A percentile compares a stretch with the other conserved stretches of the same genome.
These are phyloP conservation scores for Sigmodon hispidus DNA, from an alignment of 2,113 vertebrate species.

Conservation along the genomic window DNA sequence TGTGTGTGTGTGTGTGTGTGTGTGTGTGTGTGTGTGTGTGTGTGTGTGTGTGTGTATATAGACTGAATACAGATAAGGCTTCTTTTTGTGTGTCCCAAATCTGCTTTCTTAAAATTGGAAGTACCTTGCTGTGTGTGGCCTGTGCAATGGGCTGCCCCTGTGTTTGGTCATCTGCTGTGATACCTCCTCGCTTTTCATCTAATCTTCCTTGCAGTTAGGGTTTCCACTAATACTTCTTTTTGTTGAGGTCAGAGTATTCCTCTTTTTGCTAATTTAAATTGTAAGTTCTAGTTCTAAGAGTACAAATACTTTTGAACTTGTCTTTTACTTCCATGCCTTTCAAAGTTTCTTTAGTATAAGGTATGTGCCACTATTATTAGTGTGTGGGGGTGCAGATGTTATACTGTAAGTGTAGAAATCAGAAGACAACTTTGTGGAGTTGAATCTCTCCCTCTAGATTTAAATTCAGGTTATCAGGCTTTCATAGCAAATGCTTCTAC, in stretches of 20 bases:
- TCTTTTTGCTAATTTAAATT: not conserved
- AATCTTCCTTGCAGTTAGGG: not conserved
- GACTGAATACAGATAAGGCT: not conserved
- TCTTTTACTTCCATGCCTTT: not conserved
- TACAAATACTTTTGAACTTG: not conserved
- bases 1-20: too few species aligned
- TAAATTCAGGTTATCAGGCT: not conserved
- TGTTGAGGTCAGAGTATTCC: not conserved
- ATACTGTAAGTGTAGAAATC: not conserved
- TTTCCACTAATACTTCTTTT: not conserved
- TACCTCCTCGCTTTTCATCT: not conserved
- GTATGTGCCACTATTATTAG: not conserved
- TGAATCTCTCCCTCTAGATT: too few species aligned
- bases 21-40: too few species aligned
- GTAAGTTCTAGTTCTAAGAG: not conserved
- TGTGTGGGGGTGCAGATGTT: not conserved
- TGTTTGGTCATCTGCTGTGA: not conserved
- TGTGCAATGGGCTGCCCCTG: fast-evolving
- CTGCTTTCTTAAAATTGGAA: not conserved
- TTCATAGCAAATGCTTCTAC: not conserved
- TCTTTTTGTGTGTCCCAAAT: not conserved
- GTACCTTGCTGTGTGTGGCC: not conserved
- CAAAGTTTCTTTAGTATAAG: not conserved
- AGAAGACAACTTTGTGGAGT: not conserved
- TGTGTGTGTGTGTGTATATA: too few species aligned